phyloP scores from a whole-genome alignment of 2,888 invertebrate genomes.

The Andrena minutula region DNA sequence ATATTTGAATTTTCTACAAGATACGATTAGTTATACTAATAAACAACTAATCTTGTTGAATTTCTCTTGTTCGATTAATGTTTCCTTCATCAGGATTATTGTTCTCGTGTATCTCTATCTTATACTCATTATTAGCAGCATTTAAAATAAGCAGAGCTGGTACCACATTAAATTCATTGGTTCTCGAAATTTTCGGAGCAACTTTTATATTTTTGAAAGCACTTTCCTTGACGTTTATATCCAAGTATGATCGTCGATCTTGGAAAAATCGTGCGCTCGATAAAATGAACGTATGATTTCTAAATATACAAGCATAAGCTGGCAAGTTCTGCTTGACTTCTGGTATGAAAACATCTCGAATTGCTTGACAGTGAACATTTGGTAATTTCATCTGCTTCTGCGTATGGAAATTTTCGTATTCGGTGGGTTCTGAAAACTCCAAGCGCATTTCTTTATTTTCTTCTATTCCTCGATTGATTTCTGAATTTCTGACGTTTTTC shows the following conservation, averaged over 20 bases:
- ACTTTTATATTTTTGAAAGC: slow-evolving; percentile 60
- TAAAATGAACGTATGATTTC: slow-evolving; percentile 72
- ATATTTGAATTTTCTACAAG: slow-evolving; percentile 14
- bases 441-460: background rate
- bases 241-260: slow-evolving; percentile 70
- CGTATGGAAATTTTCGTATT: background rate
- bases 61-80: slow-evolving; percentile 1
- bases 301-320: slow-evolving; percentile 72
- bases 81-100: background rate
- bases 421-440: background rate
- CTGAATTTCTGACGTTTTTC: background rate
- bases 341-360: slow-evolving; percentile 72
- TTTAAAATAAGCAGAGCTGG: slow-evolving; percentile 76
- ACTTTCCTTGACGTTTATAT: slow-evolving; percentile 70
- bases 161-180: slow-evolving; percentile 64
- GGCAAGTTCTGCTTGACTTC: slow-evolving; percentile 71
- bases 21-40: slow-evolving; percentile 8
- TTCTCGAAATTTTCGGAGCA: slow-evolving; percentile 29
- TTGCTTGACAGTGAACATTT: slow-evolving; percentile 70
- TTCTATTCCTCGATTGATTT: background rate
- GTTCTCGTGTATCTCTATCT: slow-evolving; percentile 46
- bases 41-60: slow-evolving; percentile 10
- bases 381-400: slow-evolving; percentile 19
- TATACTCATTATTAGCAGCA: slow-evolving; percentile 67
- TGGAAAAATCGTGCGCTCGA: slow-evolving; percentile 76